Conservation (phyloP, 2,113 vertebrate genomes). For the Psittacula cyanocephala region DNA sequence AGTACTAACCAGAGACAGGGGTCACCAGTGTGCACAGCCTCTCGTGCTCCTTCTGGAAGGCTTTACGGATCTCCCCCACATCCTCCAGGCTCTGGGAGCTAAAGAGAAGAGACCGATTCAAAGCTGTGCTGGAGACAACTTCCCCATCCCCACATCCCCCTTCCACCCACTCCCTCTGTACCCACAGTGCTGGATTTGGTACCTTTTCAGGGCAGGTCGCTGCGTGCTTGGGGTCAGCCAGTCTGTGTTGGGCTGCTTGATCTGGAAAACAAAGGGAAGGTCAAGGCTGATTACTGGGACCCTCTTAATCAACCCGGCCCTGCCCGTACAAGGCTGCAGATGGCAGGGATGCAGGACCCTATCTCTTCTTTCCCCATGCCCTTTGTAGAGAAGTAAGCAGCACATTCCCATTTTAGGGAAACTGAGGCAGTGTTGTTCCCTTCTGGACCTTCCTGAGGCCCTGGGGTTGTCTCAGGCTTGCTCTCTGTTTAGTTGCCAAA, state of each 20-base stretch:
- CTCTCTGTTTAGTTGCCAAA: neutral
- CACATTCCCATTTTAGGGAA: neutral
- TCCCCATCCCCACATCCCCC: neutral
- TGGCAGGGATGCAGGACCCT: neutral
- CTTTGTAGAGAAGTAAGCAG: neutral
- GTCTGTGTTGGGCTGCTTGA: constrained; percentile 87
- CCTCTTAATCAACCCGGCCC: neutral
- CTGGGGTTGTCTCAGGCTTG: neutral
- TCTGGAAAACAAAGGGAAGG: constrained; percentile 68
- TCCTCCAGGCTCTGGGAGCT: constrained; percentile 91
- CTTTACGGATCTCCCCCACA: constrained; percentile 77
- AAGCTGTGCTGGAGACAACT: neutral
- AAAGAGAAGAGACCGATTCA: neutral
- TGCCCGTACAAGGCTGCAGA: neutral
- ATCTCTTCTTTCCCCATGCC: neutral
- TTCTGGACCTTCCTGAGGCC: neutral
- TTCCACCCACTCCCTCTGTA: neutral
- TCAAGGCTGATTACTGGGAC: neutral
- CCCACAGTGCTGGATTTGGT: neutral
- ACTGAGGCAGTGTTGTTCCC: neutral
- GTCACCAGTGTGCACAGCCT: constrained; percentile 73
- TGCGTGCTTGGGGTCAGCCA: constrained; percentile 82
- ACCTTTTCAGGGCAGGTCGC: constrained; percentile 86
- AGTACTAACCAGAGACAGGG: constrained; percentile 83
- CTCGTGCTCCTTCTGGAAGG: constrained; percentile 84